Base-by-base conservation (phyloP, 2,797 vertebrate species). In the Potorous gilbertii region DNA sequence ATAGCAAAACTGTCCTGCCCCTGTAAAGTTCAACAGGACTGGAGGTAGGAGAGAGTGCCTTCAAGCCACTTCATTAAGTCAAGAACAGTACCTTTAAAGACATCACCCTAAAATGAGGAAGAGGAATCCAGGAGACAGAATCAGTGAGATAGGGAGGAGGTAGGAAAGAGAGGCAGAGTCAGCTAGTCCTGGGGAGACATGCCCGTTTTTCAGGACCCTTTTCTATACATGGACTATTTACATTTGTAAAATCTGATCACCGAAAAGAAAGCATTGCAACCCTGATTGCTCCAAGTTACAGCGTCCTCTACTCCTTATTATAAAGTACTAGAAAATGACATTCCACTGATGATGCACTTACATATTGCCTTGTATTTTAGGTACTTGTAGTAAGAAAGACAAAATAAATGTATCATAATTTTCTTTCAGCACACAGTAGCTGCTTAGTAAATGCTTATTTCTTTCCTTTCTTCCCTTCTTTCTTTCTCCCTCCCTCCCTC, bases 1-100 rank as follows among this genome's bases (percentile, higher is more conserved):
- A 93, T 92, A 96, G 5, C 24, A 55, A 2, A 92, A 66, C 18
- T 57, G 56, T 81, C 96, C 54, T 50, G 87, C 50, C n/a, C 29
- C 90, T 54, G 24, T 3, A 81, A 93, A 31, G 54, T 59, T 92
- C 28, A 55, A 34, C 6, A 21, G 66, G 87, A 29, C 59, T 90
- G 62, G n/a, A 46, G 34, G 55, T 62, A 21, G 24, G n/a, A 29
- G 14, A 50, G 27, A 57, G 27, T 1, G n/a, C 40, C 91, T 94
- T 66, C 93, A 59, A 94, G 62, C n/a, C 94, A 56, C 40, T 54
- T 4, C 14, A 16, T 66, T n/a, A 16, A 66, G 62, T 74, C 34
- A 74, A 74, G 14, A 74, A 74, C 1, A 29, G 0, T 50, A 89
- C 16, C 50, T 14, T 10, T 55, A 87, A 18, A 46, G 34, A 24